Conservation (phyloP, 1,140 invertebrate genomes). For the Plectus sambesii region DNA sequence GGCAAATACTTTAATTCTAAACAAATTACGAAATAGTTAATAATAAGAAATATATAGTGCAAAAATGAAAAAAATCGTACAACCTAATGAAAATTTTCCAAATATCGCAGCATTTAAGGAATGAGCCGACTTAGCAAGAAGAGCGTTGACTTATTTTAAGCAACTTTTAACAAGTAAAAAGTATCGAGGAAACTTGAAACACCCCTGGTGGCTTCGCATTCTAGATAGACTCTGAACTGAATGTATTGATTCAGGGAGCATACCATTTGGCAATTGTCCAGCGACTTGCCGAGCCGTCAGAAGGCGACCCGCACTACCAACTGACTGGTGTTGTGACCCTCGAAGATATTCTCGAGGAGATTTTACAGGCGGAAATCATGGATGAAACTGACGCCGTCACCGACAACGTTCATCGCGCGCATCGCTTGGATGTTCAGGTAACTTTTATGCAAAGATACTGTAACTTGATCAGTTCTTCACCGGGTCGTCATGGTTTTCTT, state of each 20-base stretch:
- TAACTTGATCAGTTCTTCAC: neutral
- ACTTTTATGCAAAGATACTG: slow-evolving; percentile 7
- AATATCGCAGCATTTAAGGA: no score
- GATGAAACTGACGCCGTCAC: slow-evolving; percentile 51
- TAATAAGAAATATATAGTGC: no score
- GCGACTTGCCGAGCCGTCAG: slow-evolving; percentile 36
- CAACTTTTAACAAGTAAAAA: no score
- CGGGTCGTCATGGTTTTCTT: neutral
- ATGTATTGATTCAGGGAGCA: slow-evolving; percentile 26
- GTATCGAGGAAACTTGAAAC: no score
- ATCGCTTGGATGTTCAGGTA: slow-evolving; percentile 23
- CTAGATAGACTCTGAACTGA: no score
- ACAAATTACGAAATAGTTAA: no score
- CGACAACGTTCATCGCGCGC: slow-evolving; percentile 39
- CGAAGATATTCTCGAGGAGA: slow-evolving; percentile 55
- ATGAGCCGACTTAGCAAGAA: no score
- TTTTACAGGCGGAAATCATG: slow-evolving; percentile 53
- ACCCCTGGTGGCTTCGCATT: no score
- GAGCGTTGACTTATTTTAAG: no score
- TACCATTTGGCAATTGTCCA: slow-evolving; percentile 44
- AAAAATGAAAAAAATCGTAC: no score
- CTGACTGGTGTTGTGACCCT: slow-evolving; percentile 53
- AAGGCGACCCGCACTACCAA: slow-evolving; percentile 51
- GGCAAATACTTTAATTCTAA: no score
- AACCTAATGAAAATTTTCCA: slow-evolving; percentile 11